Evolutionary conservation across 2,113 vertebrate genomes (phyloP), one percentile per base, ranked within the genome.

Genomic region (Heloderma charlesbogerti): DNA sequence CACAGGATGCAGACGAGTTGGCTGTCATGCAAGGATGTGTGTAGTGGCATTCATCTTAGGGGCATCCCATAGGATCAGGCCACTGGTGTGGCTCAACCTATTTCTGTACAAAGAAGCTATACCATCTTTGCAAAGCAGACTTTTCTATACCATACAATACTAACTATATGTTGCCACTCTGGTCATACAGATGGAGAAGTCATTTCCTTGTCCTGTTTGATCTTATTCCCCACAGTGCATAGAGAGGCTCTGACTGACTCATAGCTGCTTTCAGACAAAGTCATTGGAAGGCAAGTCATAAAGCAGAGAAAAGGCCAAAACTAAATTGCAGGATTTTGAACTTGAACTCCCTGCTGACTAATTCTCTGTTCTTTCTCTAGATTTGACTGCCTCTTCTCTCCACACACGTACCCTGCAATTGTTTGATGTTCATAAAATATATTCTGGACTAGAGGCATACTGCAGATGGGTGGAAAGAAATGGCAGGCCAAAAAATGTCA

Each of bases 151-250:
- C 18, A 60, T 43, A 87, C 15, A 34, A 27, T 72, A 43, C 63
- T 57, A 51, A 71, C 25, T n/a, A 25, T 51, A 72, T 15, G 43
- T 63, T 82, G 77, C 43, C 37, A 45, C 10, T 67, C 60, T 51
- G 77, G 20, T 91, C 92, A 91, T 57, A 86, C 94, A 94, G 95
- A 95, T 93, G 95, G 92, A 96, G 92, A 96, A 96, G 88, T 93
- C 48, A 92, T 96, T 94, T 94, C 93, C 90, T 86, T 74, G 48
- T 63, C 48, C 54, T 2, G 66, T 94, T 95, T 95, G 94, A 95
- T 92, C 93, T 92, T 94, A 93, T 91, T 95, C 92, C 80, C 63
- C 0, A 10, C 87, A 88, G 83, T 95, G 94, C 16, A 84, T 92
- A 90, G 93, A 93, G 29, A 94, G 40, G 40, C 10, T 67, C 29